Evolutionary conservation across 2,888 invertebrate species (phyloP), one percentile per base, ranked within the genome.

Genomic region (Euphydryas editha): DNA sequence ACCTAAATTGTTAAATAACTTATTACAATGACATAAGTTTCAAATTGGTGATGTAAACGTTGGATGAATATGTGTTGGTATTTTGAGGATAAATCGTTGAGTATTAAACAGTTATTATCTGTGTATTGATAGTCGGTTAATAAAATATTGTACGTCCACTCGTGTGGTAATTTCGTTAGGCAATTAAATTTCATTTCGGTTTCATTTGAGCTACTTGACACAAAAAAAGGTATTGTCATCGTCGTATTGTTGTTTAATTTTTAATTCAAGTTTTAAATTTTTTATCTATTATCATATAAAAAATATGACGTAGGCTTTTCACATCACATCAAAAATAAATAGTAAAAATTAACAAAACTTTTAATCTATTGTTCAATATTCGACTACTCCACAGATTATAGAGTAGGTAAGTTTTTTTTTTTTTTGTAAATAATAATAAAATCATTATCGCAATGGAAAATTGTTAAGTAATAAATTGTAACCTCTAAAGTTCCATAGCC

Each of bases 81-180:
- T 75, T 69, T 70, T 65, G 65, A 75, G 85, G 84, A 90, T 88
- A 88, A 87, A 90, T 90, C 81, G 85, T 81, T 87, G 85, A 87
- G 88, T 88, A 91, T 91, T 90, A 90, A 91, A 88, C 69, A 69
- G 86, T 88, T 90, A 92, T 91, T 92, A 91, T 88, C 78, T 76
- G 79, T 74, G 77, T 79, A 87, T 88, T 90, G 87, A 86, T 78
- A 85, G 79, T 81, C 74, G 83, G 88, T 90, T 90, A 88, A 88
- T 88, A 90, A 88, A 90, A 89, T 90, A 90, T 90, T 87, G 88
- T 90, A 82, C 76, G 80, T 74, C 74, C 76, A 75, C 71, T 70
- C 73, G 80, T 82, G 82, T 78, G 80, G 83, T 81, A 78, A 84
- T 85, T 84, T 70, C 66, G 74, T 78, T 78, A 61, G 72, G 74